A percentile compares a stretch with the other conserved stretches of the same genome.
Conservation (phyloP, 2,888 invertebrate species). For the Ectobius pallidus region DNA sequence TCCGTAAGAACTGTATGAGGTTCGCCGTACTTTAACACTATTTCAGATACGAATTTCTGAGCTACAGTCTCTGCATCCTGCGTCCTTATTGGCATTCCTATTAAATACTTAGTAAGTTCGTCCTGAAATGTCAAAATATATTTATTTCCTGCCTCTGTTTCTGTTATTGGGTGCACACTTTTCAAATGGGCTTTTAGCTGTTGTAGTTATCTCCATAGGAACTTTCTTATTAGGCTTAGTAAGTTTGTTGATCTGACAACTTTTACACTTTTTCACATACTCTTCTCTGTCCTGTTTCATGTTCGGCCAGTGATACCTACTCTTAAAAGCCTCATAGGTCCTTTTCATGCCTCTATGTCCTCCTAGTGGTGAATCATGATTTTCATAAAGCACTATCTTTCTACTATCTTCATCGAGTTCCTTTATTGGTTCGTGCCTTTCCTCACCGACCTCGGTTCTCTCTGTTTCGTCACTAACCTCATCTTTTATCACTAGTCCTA, state of each 20-base stretch:
- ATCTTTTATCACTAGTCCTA: no score
- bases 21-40: constrained; percentile 44
- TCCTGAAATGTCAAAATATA: constrained; percentile 17
- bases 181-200: background rate
- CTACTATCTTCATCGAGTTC: background rate
- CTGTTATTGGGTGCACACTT: background rate
- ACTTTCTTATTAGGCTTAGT: background rate
- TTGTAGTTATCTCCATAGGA: background rate
- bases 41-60: constrained; percentile 42
- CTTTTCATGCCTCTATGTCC: background rate
- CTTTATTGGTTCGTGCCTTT: no score
- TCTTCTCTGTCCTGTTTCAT: constrained; percentile 4
- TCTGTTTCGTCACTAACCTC: background rate
- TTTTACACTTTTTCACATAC: background rate
- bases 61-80: constrained; percentile 49
- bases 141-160: background rate
- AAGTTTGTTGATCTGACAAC: constrained; percentile 10
- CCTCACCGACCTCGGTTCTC: background rate
- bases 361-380: constrained; percentile 7
- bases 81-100: constrained; percentile 46
- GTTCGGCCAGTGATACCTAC: background rate
- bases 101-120: background rate
- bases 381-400: background rate
- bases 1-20: constrained; percentile 46
- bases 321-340: background rate